Base-by-base conservation (phyloP, 2,888 invertebrate species). In the Cataglyphis livida region DNA sequence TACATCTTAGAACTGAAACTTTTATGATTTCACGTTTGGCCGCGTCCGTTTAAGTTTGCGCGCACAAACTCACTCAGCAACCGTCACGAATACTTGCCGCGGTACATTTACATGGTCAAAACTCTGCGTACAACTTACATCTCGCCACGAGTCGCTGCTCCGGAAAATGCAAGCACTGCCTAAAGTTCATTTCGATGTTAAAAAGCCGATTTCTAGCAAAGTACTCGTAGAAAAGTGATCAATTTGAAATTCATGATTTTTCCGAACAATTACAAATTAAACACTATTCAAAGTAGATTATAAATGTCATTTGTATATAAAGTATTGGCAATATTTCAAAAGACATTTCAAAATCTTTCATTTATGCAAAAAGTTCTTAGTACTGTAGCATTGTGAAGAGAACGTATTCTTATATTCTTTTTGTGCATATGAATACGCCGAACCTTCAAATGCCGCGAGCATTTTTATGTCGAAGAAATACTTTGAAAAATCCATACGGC, bases 11-110 rank as follows among this genome's bases (percentile, higher is more conserved):
- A 54, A 59, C 59, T 87, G 64, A 87, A 88, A 88, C 84, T 88
- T 88, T 87, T 85, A 84, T 85, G 82, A 87, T 87, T 87, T 85
- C 82, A 82, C 82, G 81, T 84, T 85, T 84, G 85, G 74, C 64
- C 85, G 82, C 73, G 78, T 78, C 48, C 83, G 84, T 85, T 87
- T 87, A 87, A 85, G 87, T 87, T 75, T 81, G 71, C 73, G 21
- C 68, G 81, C 64, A 70, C 61, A 85, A 85, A 73, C 68, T 68
- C 62, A 48, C 57, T 41, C 66, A 44, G 32, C 35, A 59, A 35
- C 59, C 70, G 59, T 71, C 78, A 44, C 70, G 12, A 79, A 12
- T 79, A 15, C 15, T 7, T 32, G 21, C 32, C 54, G 12, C 59
- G 25, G 70, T 44, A 79, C 78, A 79, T 79, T 79, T 79, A 79